Evolutionary conservation across 2,797 vertebrate genomes (phyloP), one percentile per base, ranked within the genome.

Genomic region (Austrolebias charrua): DNA sequence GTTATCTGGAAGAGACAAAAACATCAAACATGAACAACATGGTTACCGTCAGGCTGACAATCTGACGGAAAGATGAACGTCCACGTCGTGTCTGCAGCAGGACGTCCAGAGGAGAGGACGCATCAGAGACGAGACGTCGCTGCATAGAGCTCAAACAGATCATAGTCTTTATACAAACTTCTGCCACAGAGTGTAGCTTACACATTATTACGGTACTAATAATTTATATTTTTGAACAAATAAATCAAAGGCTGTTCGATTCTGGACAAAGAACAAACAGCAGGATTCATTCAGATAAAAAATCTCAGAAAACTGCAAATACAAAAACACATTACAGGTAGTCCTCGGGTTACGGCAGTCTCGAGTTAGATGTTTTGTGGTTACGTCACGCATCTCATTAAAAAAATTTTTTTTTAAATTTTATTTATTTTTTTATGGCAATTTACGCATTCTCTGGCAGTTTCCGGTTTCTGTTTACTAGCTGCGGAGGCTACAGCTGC

Each of bases 1-100:
- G 40, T 93, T 95, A 63, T 85, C 97, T 99, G 88, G 20, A 86
- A 48, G 59, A 73, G 24, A 88, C 70, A 29, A 10, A n/a, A 15
- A 67, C 16, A 11, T 0, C 0, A 2, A 24, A 38, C 0, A 6
- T 56, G 0, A 24, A 24, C 24, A 24, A n/a, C n/a, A n/a, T n/a
- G n/a, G n/a, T n/a, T n/a, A n/a, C n/a, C n/a, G n/a, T 35, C 0
- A 0, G 12, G 2, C 15, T 13, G 7, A 5, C 12, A 4, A 15
- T 52, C 28, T 4, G 51, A 0, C 6, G 1, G 31, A 46, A 14
- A 5, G 18, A 0, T 0, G n/a, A 18, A 1, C 81, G 77, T 85
- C 0, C 15, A 58, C 50, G 3, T 3, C 7, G 4, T 15, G 45
- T 48, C 59, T 40, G 4, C 51, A 9, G 58, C 4, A 11, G 43